A percentile compares a stretch with the other conserved stretches of the same genome.
Evolutionary conservation across 2,113 vertebrate genomes (phyloP).

Genomic region (Pygoscelis antarcticus): DNA sequence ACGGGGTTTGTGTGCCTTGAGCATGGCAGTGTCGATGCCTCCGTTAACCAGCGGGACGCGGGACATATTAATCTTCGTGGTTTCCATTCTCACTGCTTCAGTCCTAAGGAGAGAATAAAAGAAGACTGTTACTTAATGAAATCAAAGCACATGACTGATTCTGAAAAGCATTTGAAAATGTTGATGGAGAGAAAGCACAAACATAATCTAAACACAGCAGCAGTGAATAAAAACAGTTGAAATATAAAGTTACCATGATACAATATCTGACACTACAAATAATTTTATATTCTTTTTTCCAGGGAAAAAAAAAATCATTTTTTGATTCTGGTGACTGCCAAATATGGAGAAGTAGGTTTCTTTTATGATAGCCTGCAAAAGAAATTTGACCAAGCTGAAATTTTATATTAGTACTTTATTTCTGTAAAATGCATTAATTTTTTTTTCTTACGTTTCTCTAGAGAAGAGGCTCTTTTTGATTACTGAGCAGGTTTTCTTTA

Average conservation of each 20-base stretch:
- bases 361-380: constrained; percentile 44
- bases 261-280: not conserved
- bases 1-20: constrained; percentile 74
- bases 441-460: constrained; percentile 47
- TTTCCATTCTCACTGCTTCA: constrained; percentile 63
- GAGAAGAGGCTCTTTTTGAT: constrained; percentile 61
- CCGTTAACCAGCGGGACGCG: not conserved
- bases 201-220: not conserved
- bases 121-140: not conserved
- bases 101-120: constrained; percentile 47
- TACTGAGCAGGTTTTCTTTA: constrained; percentile 59
- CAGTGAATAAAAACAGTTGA: not conserved
- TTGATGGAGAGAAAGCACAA: not conserved
- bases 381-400: constrained; percentile 33
- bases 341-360: not conserved
- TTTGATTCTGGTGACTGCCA: not conserved
- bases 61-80: constrained; percentile 53
- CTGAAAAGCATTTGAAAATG: not conserved
- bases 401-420: constrained; percentile 29
- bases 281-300: not conserved
- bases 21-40: constrained; percentile 54
- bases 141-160: not conserved
- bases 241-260: not conserved
- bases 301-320: not conserved
- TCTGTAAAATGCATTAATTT: constrained; percentile 33